Conservation (phyloP, 2,797 vertebrate species). For the Calcarius lapponicus region DNA sequence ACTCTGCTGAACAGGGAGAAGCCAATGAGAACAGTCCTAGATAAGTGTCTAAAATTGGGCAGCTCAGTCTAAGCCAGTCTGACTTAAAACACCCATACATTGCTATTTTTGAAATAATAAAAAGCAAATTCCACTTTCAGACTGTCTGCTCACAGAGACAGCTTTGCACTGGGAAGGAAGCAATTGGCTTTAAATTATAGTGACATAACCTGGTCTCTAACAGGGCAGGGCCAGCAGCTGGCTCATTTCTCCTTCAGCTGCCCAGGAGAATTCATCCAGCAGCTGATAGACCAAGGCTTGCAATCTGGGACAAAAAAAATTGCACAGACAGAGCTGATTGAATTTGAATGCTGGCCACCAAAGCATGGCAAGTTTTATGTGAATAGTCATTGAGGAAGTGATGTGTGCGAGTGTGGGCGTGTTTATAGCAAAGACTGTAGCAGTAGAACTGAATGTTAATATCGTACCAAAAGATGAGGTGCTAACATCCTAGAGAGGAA, state of each 20-base stretch:
- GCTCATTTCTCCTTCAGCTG: conserved; percentile 34
- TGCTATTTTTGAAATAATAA: conserved; percentile 16
- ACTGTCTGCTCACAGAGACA: background rate
- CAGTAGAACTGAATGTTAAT: background rate
- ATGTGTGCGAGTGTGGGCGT: background rate
- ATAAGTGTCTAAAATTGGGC: background rate
- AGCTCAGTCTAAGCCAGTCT: background rate
- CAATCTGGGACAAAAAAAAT: background rate
- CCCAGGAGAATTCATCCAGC: background rate
- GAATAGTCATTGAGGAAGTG: background rate
- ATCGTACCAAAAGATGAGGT: background rate
- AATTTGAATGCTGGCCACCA: conserved; percentile 22
- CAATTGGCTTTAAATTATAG: conserved; percentile 5
- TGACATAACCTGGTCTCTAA: conserved; percentile 6
- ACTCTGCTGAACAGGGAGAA: background rate
- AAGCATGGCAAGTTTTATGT: background rate
- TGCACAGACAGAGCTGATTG: background rate
- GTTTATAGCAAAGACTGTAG: background rate
- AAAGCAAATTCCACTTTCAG: conserved; percentile 8
- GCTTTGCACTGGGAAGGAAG: conserved; percentile 5
- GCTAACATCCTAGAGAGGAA: background rate
- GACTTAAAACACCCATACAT: background rate
- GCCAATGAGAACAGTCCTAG: background rate
- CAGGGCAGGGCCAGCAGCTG: background rate
- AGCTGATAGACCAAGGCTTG: background rate